Evolutionary conservation across 2,888 invertebrate species (phyloP).

Genomic region (Xestobium rufovillosum): DNA sequence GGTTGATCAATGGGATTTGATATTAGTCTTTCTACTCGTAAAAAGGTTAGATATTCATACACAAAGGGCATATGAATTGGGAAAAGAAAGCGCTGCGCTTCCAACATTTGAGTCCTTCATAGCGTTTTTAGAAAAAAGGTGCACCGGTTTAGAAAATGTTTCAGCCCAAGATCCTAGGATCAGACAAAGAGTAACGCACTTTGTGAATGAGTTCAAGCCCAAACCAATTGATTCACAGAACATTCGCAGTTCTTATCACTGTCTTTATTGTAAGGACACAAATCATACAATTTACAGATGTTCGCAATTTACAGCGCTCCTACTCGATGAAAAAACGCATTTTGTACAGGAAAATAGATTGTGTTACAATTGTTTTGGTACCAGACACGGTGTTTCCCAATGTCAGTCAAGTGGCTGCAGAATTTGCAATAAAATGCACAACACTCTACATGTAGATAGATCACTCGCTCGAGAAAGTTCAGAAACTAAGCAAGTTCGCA

Average conservation of each 20-base stretch:
- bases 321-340: conserved; percentile 9
- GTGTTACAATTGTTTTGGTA: conserved; percentile 13
- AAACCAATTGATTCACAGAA: not conserved
- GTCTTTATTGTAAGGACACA: conserved; percentile 2
- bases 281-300: conserved; percentile 4
- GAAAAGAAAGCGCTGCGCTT: not conserved
- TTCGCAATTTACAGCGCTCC: conserved; percentile 2
- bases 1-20: conserved; percentile 4
- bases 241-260: not conserved
- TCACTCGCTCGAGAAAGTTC: not conserved
- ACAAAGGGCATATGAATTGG: not conserved
- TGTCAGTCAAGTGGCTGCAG: conserved; percentile 5
- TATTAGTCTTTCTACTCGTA: not conserved
- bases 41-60: conserved; percentile 2
- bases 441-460: conserved; percentile 8
- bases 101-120: conserved; percentile 1
- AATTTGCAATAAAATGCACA: conserved; percentile 11
- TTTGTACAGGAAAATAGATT: conserved; percentile 10
- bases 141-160: conserved; percentile 2
- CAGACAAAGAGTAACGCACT: too few relatives aligned
- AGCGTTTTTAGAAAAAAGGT: conserved; percentile 3
- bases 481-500: not conserved
- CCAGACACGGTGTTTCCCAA: conserved; percentile 2
- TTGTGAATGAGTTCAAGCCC: conserved; percentile 1
- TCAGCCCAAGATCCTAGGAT: not conserved